A percentile compares a stretch with the other conserved stretches of the same genome.
These are phyloP conservation scores for Calyptommatus sinebrachiatus DNA, from an alignment of 2,113 vertebrate genomes.

Conservation along the genomic window DNA sequence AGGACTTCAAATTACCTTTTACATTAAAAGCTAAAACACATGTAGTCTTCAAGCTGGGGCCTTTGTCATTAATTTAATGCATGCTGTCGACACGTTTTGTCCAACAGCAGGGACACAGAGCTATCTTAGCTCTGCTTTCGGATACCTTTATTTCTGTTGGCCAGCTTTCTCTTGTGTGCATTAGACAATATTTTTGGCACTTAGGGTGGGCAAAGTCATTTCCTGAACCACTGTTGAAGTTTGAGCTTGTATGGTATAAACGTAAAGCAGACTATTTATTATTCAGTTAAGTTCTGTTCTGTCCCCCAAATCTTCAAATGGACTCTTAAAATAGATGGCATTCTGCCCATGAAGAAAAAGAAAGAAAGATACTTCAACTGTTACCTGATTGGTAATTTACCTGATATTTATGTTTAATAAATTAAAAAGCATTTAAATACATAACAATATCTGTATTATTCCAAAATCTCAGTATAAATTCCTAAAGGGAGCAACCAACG, in stretches of 20 bases:
- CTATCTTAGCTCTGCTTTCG: conserved; percentile 28
- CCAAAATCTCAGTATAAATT: background rate
- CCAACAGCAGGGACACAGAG: conserved; percentile 3
- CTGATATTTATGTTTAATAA: background rate
- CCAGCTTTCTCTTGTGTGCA: conserved; percentile 12
- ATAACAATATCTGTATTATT: background rate
- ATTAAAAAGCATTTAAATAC: background rate
- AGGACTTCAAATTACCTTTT: conserved; percentile 58
- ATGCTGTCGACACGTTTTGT: conserved; percentile 30
- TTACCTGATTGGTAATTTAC: background rate
- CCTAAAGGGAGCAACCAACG: background rate
- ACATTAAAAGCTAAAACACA: conserved; percentile 59
- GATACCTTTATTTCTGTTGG: background rate
- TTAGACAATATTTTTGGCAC: conserved; percentile 27
- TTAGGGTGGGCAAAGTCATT: background rate
- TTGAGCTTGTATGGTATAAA: background rate
- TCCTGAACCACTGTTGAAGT: background rate
- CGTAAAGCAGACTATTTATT: background rate
- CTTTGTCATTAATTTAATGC: conserved; percentile 54
- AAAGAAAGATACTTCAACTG: background rate
- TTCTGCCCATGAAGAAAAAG: background rate
- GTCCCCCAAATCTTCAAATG: background rate
- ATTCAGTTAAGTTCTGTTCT: background rate
- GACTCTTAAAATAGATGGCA: background rate
- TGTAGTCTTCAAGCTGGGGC: conserved; percentile 34